Conservation (phyloP, 2,888 invertebrate species). For the Malthinus flaveolus region DNA sequence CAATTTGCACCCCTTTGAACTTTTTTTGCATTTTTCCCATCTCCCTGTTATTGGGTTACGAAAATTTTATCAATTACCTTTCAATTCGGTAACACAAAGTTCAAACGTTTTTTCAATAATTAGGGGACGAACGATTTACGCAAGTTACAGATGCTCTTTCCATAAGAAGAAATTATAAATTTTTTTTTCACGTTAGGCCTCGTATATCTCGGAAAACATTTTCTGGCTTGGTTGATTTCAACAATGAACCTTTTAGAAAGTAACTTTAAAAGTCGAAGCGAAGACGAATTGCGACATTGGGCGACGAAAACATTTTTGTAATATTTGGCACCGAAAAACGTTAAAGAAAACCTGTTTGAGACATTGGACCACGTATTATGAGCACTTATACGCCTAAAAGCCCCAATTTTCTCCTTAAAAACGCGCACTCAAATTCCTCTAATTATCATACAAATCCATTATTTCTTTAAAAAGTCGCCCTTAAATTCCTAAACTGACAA, state of each 20-base stretch:
- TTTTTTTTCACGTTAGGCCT: too few relatives aligned
- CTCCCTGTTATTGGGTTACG: too few relatives aligned
- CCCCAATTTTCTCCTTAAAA: conserved; percentile 35
- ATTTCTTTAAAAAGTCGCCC: conserved; percentile 6
- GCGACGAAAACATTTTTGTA: conserved; percentile 40
- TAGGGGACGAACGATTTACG: too few relatives aligned
- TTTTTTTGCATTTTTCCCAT: too few relatives aligned
- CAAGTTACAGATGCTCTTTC: too few relatives aligned
- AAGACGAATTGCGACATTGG: conserved; percentile 40
- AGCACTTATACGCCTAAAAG: conserved; percentile 37
- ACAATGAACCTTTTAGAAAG: conserved; percentile 41
- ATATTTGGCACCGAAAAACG: conserved; percentile 36
- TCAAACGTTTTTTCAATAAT: too few relatives aligned
- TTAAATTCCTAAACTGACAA: conserved; percentile 1
- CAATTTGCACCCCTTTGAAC: too few relatives aligned
- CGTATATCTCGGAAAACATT: conserved; percentile 18
- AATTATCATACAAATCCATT: neutral
- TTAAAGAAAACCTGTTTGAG: conserved; percentile 35
- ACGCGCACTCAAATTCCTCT: neutral
- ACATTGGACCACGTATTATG: conserved; percentile 35
- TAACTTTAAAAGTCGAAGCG: conserved; percentile 39
- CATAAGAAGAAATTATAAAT: too few relatives aligned
- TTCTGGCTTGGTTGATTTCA: conserved; percentile 40
- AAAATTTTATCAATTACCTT: too few relatives aligned
- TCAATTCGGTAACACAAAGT: too few relatives aligned